Evolutionary conservation across 2,888 invertebrate species (phyloP).

Genomic region (Epistrophe grossulariae): DNA sequence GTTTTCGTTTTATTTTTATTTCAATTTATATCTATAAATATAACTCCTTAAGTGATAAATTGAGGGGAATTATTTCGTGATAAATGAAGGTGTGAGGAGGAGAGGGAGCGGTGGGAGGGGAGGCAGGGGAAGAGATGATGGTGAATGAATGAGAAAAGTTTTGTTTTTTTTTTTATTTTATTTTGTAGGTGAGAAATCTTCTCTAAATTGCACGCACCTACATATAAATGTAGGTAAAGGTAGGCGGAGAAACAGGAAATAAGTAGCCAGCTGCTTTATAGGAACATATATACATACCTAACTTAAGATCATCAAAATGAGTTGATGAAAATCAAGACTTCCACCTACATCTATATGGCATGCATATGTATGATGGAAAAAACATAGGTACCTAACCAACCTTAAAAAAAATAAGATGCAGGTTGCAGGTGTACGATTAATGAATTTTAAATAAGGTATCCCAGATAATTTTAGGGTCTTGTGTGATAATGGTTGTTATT

Average conservation of each 20-base stretch:
- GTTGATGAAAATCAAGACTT: not conserved
- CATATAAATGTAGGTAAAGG: not conserved
- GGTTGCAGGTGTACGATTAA: constrained; percentile 28
- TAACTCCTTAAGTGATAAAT: constrained; percentile 22
- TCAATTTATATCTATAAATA: not conserved
- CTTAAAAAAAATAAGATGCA: not conserved
- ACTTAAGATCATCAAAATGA: constrained; percentile 2
- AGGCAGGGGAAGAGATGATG: not conserved
- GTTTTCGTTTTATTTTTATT: constrained; percentile 10
- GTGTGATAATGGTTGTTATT: constrained; percentile 32
- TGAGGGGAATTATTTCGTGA: constrained; percentile 17
- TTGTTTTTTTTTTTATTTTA: not conserved
- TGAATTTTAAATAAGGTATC: constrained; percentile 25
- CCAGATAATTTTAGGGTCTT: constrained; percentile 16
- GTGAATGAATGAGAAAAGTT: constrained; percentile 4
- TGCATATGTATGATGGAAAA: not conserved
- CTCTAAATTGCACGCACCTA: not conserved
- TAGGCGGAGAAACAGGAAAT: constrained; percentile 25
- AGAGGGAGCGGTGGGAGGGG: not conserved
- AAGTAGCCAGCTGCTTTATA: not conserved
- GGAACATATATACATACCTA: not conserved
- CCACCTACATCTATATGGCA: not conserved
- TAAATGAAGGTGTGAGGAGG: not conserved
- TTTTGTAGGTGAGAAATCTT: constrained; percentile 8
- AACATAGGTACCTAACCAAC: not conserved